Base-by-base conservation (phyloP, 2,113 vertebrate genomes). In the Pelusios castaneus region DNA sequence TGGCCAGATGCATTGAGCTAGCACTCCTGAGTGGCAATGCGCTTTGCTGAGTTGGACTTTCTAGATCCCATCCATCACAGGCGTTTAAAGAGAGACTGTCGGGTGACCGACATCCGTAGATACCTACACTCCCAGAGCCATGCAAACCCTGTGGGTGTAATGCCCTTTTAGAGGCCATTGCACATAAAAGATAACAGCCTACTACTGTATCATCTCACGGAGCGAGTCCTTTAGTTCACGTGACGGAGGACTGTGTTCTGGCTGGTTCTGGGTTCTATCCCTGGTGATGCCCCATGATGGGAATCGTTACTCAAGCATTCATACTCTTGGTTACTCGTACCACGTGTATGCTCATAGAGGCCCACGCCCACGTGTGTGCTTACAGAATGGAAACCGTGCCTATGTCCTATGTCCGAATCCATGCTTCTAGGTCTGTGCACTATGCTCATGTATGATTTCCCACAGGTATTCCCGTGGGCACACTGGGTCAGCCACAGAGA, bases 191-290 rank as follows among this genome's bases (percentile, higher is more conserved):
- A 75, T 0, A 3, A 51, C 0, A 51, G 16, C 67, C 51, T 4
- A 43, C 10, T 84, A 93, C 82, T 78, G 19, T 0, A 0, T 55
- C 0, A 0, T 9, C 88, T 86, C 1, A 0, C 17, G 0, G 17
- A 49, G 1, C 70, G 34, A 29, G 13, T 82, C n/a, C 38, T 34
- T 70, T 2, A 47, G 76, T 34, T 1, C 6, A 51, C 13, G n/a
- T 19, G 25, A 41, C 5, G 55, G 45, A 78, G 55, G 25, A n/a
- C 2, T 2, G 52, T 7, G 58, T 45, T 80, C 55, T 82, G 4
- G 85, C 80, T 2, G 0, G 21, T 87, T 90, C n/a, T 51, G 31
- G 41, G 29, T 0, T 1, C 90, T 87, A 73, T 63, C n/a, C 63
- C 19, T 38, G 31, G 51, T 55, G 70, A 82, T 85, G 83, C 1